These are phyloP conservation scores for Vespertilio murinus DNA, from an alignment of 2,797 vertebrate species.

Conservation along the genomic window DNA sequence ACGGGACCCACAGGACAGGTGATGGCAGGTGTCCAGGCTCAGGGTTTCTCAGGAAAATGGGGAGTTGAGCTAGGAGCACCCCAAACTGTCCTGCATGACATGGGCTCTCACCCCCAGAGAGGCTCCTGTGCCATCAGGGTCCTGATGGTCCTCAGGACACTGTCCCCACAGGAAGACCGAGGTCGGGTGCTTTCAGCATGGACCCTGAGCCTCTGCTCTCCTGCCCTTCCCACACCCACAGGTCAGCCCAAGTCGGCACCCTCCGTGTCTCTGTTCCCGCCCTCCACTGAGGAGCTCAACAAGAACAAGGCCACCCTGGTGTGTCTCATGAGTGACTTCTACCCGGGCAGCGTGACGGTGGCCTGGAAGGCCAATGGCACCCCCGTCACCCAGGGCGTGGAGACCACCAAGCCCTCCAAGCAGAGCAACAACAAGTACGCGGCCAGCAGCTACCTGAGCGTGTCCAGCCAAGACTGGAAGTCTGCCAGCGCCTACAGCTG, in stretches of 20 bases:
- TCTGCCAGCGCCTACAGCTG: not conserved
- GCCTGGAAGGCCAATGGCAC: conserved; percentile 64
- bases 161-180: not conserved
- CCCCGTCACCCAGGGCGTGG: not conserved
- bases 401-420: conserved; percentile 60
- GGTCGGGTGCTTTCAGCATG: not conserved
- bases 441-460: conserved; percentile 76
- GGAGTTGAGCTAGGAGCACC: not conserved
- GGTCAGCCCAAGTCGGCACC: conserved; percentile 63
- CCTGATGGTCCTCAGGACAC: not conserved
- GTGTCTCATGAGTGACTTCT: conserved; percentile 79
- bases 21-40: not conserved
- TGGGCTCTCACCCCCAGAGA: not conserved
- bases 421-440: conserved; percentile 75
- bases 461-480: not conserved
- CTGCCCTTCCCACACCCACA: not conserved
- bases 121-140: not conserved
- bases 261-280: conserved; percentile 69
- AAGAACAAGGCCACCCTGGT: conserved; percentile 70
- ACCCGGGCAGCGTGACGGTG: conserved; percentile 48
- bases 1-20: fast-evolving
- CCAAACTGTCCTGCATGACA: fast-evolving
- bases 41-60: too few species aligned
- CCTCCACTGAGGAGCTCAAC: conserved; percentile 61
- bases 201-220: not conserved